phyloP scores from a whole-genome alignment of 2,888 invertebrate species.

The Hydrotaea cyrtoneurina region DNA sequence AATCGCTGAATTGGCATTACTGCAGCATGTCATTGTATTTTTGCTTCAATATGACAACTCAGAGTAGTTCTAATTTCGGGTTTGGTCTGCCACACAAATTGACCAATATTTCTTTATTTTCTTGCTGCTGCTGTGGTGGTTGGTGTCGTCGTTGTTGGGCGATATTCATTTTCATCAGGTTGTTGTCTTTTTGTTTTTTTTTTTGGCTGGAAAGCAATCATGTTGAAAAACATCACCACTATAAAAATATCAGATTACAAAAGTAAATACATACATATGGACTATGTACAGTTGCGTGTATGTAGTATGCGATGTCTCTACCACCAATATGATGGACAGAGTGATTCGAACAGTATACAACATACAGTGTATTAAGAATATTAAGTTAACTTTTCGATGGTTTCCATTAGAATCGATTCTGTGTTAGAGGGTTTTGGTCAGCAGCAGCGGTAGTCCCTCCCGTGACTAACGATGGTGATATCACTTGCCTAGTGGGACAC shows the following conservation, averaged over 20 bases:
- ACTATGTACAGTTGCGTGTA: background rate
- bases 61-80: conserved; percentile 34
- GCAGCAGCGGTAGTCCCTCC: background rate
- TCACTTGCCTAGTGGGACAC: background rate
- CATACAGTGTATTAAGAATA: conserved; percentile 22
- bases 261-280: conserved; percentile 37
- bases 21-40: background rate
- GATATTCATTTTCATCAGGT: background rate
- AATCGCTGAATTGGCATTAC: conserved; percentile 20
- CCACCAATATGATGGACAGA: background rate
- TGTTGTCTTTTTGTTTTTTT: conserved; percentile 11
- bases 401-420: background rate
- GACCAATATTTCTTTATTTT: conserved; percentile 39
- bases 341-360: background rate
- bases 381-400: conserved; percentile 22
- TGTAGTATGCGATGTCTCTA: too few relatives aligned
- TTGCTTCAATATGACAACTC: conserved; percentile 25
- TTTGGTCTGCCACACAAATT: conserved; percentile 32
- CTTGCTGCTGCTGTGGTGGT: background rate
- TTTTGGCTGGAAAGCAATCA: conserved; percentile 50
- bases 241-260: conserved; percentile 58
- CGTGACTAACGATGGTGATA: background rate
- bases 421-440: background rate
- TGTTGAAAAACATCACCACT: conserved; percentile 46
- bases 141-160: background rate